A percentile compares a stretch with the other conserved stretches of the same genome.
Evolutionary conservation across 2,888 invertebrate species (phyloP).

Genomic region (Caenorhabditis becei): DNA sequence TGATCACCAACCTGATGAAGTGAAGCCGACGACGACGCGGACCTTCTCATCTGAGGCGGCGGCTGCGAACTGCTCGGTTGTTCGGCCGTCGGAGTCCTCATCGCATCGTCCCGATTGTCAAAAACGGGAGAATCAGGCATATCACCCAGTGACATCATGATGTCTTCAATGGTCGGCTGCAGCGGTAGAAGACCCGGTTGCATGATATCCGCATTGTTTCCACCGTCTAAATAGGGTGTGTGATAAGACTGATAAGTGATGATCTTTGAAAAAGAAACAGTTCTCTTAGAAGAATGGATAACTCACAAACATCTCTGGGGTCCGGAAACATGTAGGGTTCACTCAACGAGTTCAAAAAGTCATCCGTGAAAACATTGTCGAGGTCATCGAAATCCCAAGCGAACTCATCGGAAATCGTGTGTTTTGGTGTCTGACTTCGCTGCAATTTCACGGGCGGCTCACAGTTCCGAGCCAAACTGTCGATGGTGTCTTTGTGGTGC

Average conservation of each 20-base stretch:
- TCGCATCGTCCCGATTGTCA: conserved; percentile 21
- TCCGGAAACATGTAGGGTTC: conserved; percentile 96
- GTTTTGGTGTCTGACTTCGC: conserved; percentile 77
- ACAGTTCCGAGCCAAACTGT: conserved; percentile 2
- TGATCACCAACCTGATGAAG: conserved; percentile 47
- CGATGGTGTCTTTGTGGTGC: conserved; percentile 19
- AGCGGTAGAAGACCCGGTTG: conserved; percentile 97
- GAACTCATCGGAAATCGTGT: conserved; percentile 67
- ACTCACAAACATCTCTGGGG: conserved; percentile 88
- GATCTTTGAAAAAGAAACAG: not conserved
- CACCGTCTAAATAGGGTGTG: conserved; percentile 44
- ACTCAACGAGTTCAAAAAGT: conserved; percentile 83
- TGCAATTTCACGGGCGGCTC: conserved; percentile 53
- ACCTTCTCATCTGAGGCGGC: conserved; percentile 44
- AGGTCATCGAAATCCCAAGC: conserved; percentile 77
- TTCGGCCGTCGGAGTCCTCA: conserved; percentile 13
- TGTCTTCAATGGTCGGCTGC: conserved; percentile 87
- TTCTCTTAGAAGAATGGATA: conserved; percentile 8
- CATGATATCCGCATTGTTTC: conserved; percentile 88
- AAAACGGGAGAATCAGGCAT: conserved; percentile 53
- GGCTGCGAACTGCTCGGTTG: conserved; percentile 16
- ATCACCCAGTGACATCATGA: conserved; percentile 72
- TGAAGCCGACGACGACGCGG: conserved; percentile 54
- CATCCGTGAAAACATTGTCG: conserved; percentile 83
- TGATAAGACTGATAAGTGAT: too few species aligned